Evolutionary conservation across 1,140 invertebrate species (phyloP).

Genomic region (Steinernema feltiae): DNA sequence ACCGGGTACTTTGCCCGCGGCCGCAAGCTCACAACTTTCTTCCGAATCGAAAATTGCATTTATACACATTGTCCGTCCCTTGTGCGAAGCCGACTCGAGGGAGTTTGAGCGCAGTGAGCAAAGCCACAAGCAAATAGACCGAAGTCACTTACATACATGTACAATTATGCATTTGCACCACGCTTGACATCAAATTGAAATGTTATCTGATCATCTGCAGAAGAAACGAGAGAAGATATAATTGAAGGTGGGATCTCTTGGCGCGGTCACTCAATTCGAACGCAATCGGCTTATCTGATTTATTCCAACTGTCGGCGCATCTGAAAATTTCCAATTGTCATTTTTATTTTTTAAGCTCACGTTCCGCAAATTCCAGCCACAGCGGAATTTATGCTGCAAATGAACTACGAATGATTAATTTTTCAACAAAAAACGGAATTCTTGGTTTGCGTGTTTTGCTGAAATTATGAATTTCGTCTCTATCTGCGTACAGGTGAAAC

Average conservation of each 20-base stretch:
- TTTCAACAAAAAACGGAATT: too few species aligned
- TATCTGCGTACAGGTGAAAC: too few species aligned
- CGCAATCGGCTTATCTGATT: slow-evolving; percentile 5
- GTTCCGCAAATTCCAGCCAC: not conserved
- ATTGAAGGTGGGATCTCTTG: too few species aligned
- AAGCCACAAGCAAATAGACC: not conserved
- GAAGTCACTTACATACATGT: too few species aligned
- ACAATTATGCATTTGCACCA: not conserved
- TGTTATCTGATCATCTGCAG: too few species aligned
- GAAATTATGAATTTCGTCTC: too few species aligned
- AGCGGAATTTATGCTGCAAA: too few species aligned
- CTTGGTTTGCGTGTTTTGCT: too few species aligned
- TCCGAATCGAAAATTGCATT: slow-evolving; percentile 12
- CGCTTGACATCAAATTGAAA: not conserved
- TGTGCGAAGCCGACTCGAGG: not conserved
- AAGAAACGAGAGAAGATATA: too few species aligned
- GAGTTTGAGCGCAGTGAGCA: not conserved
- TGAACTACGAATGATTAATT: too few species aligned
- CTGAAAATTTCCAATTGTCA: not conserved
- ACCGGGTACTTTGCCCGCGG: not conserved
- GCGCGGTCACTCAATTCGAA: too few species aligned
- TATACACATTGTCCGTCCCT: not conserved
- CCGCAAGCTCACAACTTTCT: not conserved
- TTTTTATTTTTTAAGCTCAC: not conserved
- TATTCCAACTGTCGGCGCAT: not conserved